Evolutionary conservation across 92 coral and sea anemone species (phyloP).

Genomic region (Zoanthus solanderi): DNA sequence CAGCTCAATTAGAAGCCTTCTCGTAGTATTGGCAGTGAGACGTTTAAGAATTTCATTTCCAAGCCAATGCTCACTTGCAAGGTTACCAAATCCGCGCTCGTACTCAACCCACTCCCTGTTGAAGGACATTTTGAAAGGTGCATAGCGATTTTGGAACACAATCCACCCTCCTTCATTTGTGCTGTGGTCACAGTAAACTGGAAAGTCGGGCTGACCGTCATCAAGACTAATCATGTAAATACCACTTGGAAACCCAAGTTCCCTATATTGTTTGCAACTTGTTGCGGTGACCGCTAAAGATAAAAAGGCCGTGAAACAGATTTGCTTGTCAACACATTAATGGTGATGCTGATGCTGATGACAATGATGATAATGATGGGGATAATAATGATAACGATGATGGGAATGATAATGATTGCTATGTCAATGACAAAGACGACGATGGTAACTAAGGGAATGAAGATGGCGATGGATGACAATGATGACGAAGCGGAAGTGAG

Average conservation of each 20-base stretch:
- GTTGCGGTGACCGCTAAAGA: not conserved
- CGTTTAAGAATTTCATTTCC: not conserved
- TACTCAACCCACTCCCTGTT: not conserved
- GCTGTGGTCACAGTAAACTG: not conserved
- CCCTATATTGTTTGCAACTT: not conserved
- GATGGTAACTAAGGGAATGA: too few relatives aligned
- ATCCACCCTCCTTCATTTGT: constrained; percentile 19
- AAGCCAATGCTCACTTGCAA: constrained; percentile 1
- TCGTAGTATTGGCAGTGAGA: not conserved
- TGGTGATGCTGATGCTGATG: too few relatives aligned
- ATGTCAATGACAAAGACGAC: too few relatives aligned
- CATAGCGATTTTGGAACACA: not conserved
- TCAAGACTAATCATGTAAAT: not conserved
- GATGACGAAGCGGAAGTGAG: too few relatives aligned
- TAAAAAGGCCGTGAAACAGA: not conserved
- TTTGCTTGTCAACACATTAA: too few relatives aligned
- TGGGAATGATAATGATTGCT: too few relatives aligned
- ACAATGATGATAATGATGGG: too few relatives aligned
- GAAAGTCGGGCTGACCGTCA: not conserved
- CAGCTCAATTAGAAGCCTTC: not conserved
- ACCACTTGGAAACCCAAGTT: not conserved
- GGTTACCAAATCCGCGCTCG: not conserved
- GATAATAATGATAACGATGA: too few relatives aligned
- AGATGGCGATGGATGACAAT: too few relatives aligned
- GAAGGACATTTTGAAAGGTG: constrained; percentile 2